A percentile compares a stretch with the other conserved stretches of the same genome.
phyloP scores from a whole-genome alignment of 37 sponge, comb jelly and placozoan genomes.

The Ephydatia muelleri region DNA sequence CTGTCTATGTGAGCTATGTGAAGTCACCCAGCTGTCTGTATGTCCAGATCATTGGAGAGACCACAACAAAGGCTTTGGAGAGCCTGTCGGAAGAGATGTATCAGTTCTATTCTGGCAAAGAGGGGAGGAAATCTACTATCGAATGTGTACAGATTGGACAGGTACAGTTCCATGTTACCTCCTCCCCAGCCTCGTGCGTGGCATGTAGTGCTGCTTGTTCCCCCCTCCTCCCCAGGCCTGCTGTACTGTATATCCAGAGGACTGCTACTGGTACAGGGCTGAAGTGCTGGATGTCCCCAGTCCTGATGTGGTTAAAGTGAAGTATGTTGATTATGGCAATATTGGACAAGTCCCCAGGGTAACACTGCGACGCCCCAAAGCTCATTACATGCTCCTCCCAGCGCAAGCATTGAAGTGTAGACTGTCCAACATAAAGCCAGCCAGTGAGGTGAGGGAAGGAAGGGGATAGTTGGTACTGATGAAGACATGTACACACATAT shows the following conservation, averaged over 20 bases:
- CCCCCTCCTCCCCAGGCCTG: constrained; percentile 45
- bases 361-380: constrained; percentile 35
- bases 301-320: constrained; percentile 42
- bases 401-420: constrained; percentile 63
- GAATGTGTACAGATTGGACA: constrained; percentile 26
- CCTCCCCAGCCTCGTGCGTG: neutral
- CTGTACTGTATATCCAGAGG: constrained; percentile 59
- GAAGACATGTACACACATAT: neutral
- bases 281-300: constrained; percentile 27
- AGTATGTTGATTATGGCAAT: constrained; percentile 83
- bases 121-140: constrained; percentile 13
- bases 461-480: too few species aligned
- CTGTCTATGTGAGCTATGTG: constrained; percentile 58
- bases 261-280: constrained; percentile 71
- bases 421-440: constrained; percentile 64
- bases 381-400: constrained; percentile 57
- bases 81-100: constrained; percentile 55
- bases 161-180: constrained; percentile 14
- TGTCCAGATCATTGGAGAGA: constrained; percentile 60
- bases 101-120: constrained; percentile 43
- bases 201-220: too few species aligned
- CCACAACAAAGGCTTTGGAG: constrained; percentile 57
- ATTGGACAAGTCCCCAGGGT: constrained; percentile 8
- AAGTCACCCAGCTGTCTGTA: constrained; percentile 54
- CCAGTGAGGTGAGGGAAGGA: constrained; percentile 55